Evolutionary conservation across 2,797 vertebrate species (phyloP).

Genomic region (Borostomias antarcticus): DNA sequence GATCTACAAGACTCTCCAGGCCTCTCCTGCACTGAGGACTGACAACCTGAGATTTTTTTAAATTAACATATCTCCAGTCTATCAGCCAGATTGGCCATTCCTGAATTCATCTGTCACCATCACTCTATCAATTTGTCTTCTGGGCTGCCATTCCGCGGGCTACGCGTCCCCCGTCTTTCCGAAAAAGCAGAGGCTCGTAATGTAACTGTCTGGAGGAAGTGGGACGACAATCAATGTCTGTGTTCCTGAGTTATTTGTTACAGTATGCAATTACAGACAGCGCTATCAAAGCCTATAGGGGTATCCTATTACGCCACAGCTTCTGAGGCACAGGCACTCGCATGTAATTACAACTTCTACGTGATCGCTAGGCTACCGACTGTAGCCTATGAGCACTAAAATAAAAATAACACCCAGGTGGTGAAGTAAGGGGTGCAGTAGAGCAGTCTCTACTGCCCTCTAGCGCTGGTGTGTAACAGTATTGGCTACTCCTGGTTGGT

Average conservation of each 20-base stretch:
- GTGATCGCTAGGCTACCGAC: conserved; percentile 39
- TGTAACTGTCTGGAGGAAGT: conserved; percentile 37
- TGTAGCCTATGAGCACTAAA: conserved; percentile 27
- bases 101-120: conserved; percentile 47
- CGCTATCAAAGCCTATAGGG: conserved; percentile 38
- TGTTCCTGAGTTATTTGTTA: conserved; percentile 27
- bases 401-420: too few species aligned
- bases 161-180: conserved; percentile 17
- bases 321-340: conserved; percentile 24
- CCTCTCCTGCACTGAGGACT: background rate
- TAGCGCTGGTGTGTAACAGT: too few species aligned
- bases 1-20: conserved; percentile 12
- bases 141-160: conserved; percentile 28
- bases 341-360: conserved; percentile 46
- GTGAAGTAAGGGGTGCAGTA: too few species aligned
- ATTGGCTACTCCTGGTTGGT: too few species aligned
- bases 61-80: conserved; percentile 41
- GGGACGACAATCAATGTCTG: conserved; percentile 24
- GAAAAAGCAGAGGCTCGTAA: conserved; percentile 29
- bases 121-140: conserved; percentile 50
- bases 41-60: conserved; percentile 29
- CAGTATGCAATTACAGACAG: conserved; percentile 7
- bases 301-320: conserved; percentile 31
- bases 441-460: too few species aligned
- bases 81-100: conserved; percentile 47